These are phyloP conservation scores for Odobenus rosmarus DNA, from an alignment of 2,113 vertebrate species.

Conservation along the genomic window DNA sequence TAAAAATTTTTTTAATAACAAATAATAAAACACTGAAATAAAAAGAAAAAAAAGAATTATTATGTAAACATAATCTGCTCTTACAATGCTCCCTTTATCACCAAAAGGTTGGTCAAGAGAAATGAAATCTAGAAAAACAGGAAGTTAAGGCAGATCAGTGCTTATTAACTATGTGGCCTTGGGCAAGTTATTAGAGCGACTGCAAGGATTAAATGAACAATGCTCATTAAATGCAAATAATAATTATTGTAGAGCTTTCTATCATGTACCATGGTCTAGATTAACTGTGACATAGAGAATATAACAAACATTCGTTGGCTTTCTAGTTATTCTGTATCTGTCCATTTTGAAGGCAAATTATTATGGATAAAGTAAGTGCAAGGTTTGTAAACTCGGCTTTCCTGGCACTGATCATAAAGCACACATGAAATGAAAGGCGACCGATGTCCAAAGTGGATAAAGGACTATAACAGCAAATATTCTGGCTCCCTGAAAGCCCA, in stretches of 20 bases:
- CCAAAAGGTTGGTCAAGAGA: neutral
- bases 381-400: neutral
- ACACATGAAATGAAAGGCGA: neutral
- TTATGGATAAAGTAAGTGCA: neutral
- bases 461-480: neutral
- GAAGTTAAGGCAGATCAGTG: neutral
- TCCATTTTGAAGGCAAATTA: neutral
- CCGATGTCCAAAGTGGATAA: neutral
- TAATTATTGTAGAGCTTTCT: neutral
- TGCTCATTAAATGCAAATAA: neutral
- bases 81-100: neutral
- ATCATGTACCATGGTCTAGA: neutral
- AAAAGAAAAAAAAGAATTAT: neutral
- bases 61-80: neutral
- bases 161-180: neutral
- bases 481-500: neutral
- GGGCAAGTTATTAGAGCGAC: neutral
- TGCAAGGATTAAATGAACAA: neutral
- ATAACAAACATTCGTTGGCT: neutral
- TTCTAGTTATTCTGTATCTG: neutral
- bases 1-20: neutral
- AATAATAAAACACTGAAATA: neutral
- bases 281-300: neutral
- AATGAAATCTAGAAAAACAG: neutral
- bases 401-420: neutral